A percentile compares a stretch with the other conserved stretches of the same genome.
Conservation (phyloP, 2,113 vertebrate genomes). For the Sphyrna mokarran region DNA sequence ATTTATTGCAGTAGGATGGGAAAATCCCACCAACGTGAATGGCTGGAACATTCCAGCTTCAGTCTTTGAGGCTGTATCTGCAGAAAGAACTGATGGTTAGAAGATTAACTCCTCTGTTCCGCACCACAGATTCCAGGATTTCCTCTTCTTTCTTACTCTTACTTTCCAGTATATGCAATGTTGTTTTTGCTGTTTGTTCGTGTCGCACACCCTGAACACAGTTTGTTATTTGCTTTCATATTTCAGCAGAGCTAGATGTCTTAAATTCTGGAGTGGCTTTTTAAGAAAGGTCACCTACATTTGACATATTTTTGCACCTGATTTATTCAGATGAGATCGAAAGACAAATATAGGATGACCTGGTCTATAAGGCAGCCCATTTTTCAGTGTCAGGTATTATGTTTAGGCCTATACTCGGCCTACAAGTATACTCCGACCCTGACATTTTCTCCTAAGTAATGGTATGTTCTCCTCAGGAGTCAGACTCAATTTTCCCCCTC, state of each 20-base stretch:
- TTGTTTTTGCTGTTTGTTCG: not conserved
- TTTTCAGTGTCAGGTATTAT: no score
- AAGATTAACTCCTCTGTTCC: not conserved
- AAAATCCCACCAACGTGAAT: no score
- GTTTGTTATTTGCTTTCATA: not conserved
- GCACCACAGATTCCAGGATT: not conserved
- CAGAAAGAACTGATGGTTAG: not conserved
- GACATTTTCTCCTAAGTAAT: no score
- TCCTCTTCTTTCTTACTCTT: not conserved
- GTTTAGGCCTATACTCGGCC: no score
- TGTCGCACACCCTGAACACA: not conserved
- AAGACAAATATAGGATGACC: not conserved
- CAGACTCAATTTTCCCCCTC: no score
- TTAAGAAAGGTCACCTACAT: not conserved
- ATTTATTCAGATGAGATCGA: not conserved
- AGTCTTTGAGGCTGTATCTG: not conserved
- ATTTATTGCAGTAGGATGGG: no score
- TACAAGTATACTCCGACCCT: no score
- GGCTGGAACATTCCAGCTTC: no score
- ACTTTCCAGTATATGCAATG: not conserved
- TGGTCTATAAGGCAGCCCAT: no score
- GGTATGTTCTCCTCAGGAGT: no score
- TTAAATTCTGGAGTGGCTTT: not conserved
- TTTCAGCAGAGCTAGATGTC: not conserved
- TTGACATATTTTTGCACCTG: not conserved